Base-by-base conservation (phyloP, 2,797 vertebrate genomes). In the Alca torda region DNA sequence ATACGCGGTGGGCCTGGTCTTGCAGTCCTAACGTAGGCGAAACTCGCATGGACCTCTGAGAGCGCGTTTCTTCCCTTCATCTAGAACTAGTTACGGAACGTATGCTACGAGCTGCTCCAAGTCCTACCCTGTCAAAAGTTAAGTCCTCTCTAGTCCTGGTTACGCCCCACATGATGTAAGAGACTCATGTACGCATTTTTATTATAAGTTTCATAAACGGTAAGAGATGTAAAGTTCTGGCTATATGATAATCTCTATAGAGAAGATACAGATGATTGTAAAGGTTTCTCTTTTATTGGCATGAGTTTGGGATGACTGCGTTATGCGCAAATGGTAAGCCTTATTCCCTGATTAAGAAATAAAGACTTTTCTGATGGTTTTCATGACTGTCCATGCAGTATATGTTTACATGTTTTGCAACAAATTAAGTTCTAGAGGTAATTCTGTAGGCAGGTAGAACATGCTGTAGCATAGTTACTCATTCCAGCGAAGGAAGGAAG, bases 301-400 rank as follows among this genome's bases (percentile, higher is more conserved):
- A 7, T 54, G 76, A 92, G 80, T 90, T 75, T 92, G 87, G 61
- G 89, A 33, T 91, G 84, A 83, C 73, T 95, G 80, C 84, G 8
- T 91, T 89, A 84, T 84, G 91, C 96, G 96, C 94, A 82, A 46
- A 89, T 87, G 90, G 77, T 86, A 93, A 96, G 84, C 67, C 69
- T 74, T 94, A 83, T 93, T 91, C 94, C 95, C 84, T 90, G 78
- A 73, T 96, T 91, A 86, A 97, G 83, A 97, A 96, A 97, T 97
- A 95, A 95, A 95, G 92, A 93, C 74, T 65, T 96, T 96, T 94
- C 86, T 97, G 91, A 69, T 96, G 96, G 93, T 96, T 97, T 90
- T 73, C 18, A 33, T 46, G 53, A 17, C 48, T 87, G 46, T 88
- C 77, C 37, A 5, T 78, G 91, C 79, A 84, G 35, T 67, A n/a